Evolutionary conservation across 2,113 vertebrate species (phyloP).

Genomic region (Spizaetus ornatus): DNA sequence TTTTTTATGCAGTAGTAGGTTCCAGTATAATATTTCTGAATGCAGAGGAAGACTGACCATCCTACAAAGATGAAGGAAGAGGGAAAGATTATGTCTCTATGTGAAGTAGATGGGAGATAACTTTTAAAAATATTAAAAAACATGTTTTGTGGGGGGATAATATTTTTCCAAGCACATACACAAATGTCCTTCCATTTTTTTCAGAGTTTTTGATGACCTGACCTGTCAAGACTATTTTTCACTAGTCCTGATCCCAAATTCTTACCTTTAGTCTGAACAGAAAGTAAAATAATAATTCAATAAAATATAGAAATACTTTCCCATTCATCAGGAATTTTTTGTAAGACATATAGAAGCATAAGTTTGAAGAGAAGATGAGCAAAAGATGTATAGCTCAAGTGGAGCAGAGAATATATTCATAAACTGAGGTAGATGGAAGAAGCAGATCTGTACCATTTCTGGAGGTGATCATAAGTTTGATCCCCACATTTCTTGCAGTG

Average conservation of each 20-base stretch:
- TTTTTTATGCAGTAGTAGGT: background rate
- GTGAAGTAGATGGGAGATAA: background rate
- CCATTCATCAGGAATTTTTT: background rate
- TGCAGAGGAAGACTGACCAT: background rate
- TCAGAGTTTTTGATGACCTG: background rate
- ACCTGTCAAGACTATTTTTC: background rate
- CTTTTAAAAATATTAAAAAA: background rate
- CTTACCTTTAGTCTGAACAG: background rate
- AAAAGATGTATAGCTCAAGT: background rate
- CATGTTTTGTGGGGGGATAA: accelerated
- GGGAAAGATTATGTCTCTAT: background rate
- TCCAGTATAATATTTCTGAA: background rate
- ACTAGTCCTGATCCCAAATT: background rate
- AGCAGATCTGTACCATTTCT: background rate
- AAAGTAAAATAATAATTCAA: background rate
- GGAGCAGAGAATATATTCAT: background rate
- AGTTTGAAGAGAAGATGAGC: background rate
- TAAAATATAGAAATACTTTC: background rate
- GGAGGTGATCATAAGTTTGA: background rate
- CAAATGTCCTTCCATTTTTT: background rate
- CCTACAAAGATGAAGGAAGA: background rate
- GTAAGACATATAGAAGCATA: background rate
- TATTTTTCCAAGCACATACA: background rate
- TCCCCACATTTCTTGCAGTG: background rate
- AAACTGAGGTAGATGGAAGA: background rate